phyloP scores from a whole-genome alignment of 2,888 invertebrate genomes.

The Aphidius colemani region DNA sequence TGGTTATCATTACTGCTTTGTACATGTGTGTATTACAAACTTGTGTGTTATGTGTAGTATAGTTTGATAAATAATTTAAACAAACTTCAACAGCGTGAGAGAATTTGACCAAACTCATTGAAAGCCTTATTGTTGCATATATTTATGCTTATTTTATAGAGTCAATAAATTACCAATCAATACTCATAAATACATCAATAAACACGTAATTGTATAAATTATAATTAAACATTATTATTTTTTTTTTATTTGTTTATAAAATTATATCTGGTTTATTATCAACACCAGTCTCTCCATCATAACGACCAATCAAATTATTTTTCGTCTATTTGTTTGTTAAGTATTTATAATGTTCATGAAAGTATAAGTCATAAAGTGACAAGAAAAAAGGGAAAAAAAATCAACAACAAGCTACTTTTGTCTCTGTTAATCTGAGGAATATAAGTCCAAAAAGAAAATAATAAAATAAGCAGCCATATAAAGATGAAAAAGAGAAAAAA shows the following conservation, averaged over 20 bases:
- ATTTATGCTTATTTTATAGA: too few relatives aligned
- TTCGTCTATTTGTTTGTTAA: background rate
- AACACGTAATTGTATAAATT: too few relatives aligned
- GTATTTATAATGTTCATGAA: background rate
- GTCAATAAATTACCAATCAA: too few relatives aligned
- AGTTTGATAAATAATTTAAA: slow-evolving; percentile 11
- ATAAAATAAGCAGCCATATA: background rate
- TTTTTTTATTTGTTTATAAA: too few relatives aligned
- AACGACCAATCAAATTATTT: too few relatives aligned
- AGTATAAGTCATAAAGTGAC: background rate
- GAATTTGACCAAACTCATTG: slow-evolving; percentile 18
- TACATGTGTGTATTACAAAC: slow-evolving; percentile 35
- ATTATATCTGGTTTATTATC: too few relatives aligned
- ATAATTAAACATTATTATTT: too few relatives aligned
- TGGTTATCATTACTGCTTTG: background rate
- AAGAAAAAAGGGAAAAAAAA: slow-evolving; percentile 3
- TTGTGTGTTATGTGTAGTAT: slow-evolving; percentile 47
- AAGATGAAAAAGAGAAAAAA: background rate
- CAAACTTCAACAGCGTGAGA: slow-evolving; percentile 17
- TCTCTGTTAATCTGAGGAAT: background rate
- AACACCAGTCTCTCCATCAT: too few relatives aligned
- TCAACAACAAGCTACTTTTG: too few relatives aligned
- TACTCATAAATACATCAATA: too few relatives aligned
- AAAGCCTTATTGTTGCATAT: background rate
- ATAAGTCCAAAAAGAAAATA: too few relatives aligned